phyloP scores from a whole-genome alignment of 2,888 invertebrate genomes.

The Acrobasis suavella region DNA sequence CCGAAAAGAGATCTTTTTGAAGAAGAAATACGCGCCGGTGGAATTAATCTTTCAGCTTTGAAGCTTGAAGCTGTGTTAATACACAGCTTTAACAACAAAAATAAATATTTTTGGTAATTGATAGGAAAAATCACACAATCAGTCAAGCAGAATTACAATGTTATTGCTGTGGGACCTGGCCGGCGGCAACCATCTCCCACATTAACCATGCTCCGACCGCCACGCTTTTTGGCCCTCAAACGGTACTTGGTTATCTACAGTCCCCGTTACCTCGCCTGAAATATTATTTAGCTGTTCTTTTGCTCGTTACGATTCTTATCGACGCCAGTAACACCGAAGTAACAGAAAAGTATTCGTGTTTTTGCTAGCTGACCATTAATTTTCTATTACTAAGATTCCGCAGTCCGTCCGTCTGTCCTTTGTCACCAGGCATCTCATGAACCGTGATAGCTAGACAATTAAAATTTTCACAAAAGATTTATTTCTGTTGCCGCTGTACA shows the following conservation, averaged over 20 bases:
- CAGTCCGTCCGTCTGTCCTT: too few species aligned
- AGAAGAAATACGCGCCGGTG: too few species aligned
- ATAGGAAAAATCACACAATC: conserved; percentile 12
- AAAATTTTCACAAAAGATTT: too few species aligned
- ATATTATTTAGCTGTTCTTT: conserved; percentile 21
- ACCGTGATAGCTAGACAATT: too few species aligned
- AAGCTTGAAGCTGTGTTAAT: too few species aligned
- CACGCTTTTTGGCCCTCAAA: conserved; percentile 51
- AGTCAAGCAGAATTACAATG: not conserved
- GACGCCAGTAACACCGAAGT: not conserved
- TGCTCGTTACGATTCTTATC: conserved; percentile 7
- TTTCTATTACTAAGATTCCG: too few species aligned
- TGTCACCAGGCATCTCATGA: too few species aligned
- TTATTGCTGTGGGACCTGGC: conserved; percentile 24
- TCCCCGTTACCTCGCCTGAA: conserved; percentile 35
- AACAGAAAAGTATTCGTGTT: too few species aligned
- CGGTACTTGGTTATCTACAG: conserved; percentile 27
- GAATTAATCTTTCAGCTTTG: too few species aligned
- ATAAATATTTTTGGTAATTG: conserved; percentile 10
- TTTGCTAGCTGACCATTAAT: too few species aligned
- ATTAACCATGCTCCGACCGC: conserved; percentile 31
- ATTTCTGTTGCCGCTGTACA: too few species aligned
- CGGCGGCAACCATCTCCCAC: conserved; percentile 25
- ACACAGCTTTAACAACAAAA: not conserved
- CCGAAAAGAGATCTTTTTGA: too few species aligned